Base-by-base conservation (phyloP, 2,888 invertebrate genomes). In the Lepidonotus clava region DNA sequence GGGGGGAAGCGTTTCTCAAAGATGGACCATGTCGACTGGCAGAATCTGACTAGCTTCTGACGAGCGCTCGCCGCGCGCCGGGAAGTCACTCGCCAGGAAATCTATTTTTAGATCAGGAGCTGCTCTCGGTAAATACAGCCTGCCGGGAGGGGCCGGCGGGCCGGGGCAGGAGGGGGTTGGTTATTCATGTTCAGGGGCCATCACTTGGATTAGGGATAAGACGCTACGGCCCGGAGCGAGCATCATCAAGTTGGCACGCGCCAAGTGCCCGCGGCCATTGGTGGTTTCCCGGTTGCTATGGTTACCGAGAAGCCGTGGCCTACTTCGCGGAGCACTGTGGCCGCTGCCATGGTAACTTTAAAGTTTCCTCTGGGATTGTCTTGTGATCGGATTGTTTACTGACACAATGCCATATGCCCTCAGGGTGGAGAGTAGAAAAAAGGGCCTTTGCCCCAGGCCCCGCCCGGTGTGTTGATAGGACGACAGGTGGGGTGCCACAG, bases 11-110 rank as follows among this genome's bases (percentile, higher is more conserved):
- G 41, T 80, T 80, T 46, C 80, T 80, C 80, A 80, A 80, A 46
- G 80, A 80, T 80, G 80, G 80, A 41, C 41, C 80, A 80, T 80
- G 80, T 80, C 46, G 80, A 80, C 80, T 80, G 80, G 80, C 80
- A 80, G 80, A 80, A 34, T 46, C 80, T 46, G 80, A 32, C 46
- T 80, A 41, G 80, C 80, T 80, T 80, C 80, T 80, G 80, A 80
- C 41, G 80, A 80, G 80, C 21, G 24, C 28, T 21, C 46, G 80
- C 46, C 80, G 46, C 28, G 41, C 41, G 41, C 80, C 28, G 46
- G 24, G 46, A 32, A 80, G 80, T 80, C 80, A 80, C 24, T 46
- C 80, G 1, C 46, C 80, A 24, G 46, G 46, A 80, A 41, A 38
- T 24, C 80, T 80, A 80, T 80, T 80, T 80, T 80, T 76, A 76